phyloP scores from a whole-genome alignment of 2,888 invertebrate genomes.

The Diloba caeruleocephala region DNA sequence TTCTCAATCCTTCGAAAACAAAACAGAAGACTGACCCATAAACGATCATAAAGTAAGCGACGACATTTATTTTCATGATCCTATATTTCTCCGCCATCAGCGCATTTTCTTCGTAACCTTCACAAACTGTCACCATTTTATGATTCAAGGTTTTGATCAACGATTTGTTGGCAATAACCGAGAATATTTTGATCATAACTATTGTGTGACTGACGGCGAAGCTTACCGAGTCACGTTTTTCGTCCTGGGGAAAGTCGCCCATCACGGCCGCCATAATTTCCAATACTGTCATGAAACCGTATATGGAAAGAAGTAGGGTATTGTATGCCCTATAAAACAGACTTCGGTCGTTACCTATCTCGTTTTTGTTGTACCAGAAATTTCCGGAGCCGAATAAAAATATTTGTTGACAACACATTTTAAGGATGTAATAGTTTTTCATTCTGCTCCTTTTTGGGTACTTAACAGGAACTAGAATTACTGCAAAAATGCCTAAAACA shows the following conservation, averaged over 20 bases:
- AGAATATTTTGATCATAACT: constrained; percentile 76
- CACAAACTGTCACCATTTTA: constrained; percentile 72
- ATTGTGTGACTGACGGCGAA: constrained; percentile 80
- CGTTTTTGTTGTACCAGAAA: constrained; percentile 76
- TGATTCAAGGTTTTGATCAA: constrained; percentile 68
- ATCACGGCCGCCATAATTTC: constrained; percentile 76
- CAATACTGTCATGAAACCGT: constrained; percentile 73
- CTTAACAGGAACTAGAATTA: constrained; percentile 18
- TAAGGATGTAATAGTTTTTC: constrained; percentile 75
- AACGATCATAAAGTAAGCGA: constrained; percentile 68
- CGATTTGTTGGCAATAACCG: constrained; percentile 69
- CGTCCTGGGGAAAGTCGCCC: constrained; percentile 78
- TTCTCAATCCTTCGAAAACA: constrained; percentile 77
- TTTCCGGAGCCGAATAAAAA: constrained; percentile 77
- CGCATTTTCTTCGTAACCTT: constrained; percentile 66
- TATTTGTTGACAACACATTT: constrained; percentile 68
- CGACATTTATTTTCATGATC: constrained; percentile 75
- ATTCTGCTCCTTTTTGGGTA: constrained; percentile 54
- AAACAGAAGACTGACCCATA: constrained; percentile 71
- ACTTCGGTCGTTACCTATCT: constrained; percentile 68
- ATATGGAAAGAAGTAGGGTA: constrained; percentile 64
- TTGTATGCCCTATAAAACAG: constrained; percentile 67
- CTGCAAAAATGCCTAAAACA: constrained; percentile 32
- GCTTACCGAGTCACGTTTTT: constrained; percentile 76
- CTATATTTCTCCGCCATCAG: constrained; percentile 71